Evolutionary conservation across 1,140 invertebrate species (phyloP), one percentile per base, ranked within the genome.

Genomic region (Himalopsyche phryganea): DNA sequence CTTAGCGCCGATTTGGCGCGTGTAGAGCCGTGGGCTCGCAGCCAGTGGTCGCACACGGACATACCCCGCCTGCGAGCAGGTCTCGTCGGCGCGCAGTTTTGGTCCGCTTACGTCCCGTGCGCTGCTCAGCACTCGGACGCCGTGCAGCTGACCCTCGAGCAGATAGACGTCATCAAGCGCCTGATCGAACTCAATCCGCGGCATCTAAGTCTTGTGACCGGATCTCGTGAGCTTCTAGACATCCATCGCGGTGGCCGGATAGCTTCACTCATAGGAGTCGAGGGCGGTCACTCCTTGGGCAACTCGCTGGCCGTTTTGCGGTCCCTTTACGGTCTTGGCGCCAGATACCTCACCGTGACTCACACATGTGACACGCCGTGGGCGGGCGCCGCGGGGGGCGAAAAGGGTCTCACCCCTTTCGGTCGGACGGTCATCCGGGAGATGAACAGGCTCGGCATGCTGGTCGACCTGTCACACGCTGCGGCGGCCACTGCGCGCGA

Each of bases 391-490:
- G 76, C 76, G 28, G 75, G 73, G 47, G 69, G 74, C 33, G 70
- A 79, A 7, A 75, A 77, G 61, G 83, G 83, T n/a, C 73, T 85
- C 40, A 80, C 80, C 23, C 75, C 78, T 46, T 89, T 89, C 65
- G 87, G 87, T 17, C 81, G 88, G 75, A 85, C 83, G 19, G 85
- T 94, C n/a, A 87, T 93, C 19, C 82, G 82, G 47, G 91, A 94
- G 74, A 85, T 94, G 81, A 94, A 93, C 73, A 82, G 91, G 33
- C 74, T 94, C 9, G 94, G 94, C n/a, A 96, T 96, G 93, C 83
- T 97, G 51, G 89, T 96, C 11, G 94, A 96, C 71, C 79, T 96
- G 23, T 94, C 92, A 1, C 91, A 96, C 72, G 90, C 92, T 1
- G 92, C 91, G 0, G 84, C 91, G 57, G 83, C 85, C 64, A 95